These are phyloP conservation scores for Pteropus rufus DNA, from an alignment of 2,797 vertebrate genomes.

Conservation along the genomic window DNA sequence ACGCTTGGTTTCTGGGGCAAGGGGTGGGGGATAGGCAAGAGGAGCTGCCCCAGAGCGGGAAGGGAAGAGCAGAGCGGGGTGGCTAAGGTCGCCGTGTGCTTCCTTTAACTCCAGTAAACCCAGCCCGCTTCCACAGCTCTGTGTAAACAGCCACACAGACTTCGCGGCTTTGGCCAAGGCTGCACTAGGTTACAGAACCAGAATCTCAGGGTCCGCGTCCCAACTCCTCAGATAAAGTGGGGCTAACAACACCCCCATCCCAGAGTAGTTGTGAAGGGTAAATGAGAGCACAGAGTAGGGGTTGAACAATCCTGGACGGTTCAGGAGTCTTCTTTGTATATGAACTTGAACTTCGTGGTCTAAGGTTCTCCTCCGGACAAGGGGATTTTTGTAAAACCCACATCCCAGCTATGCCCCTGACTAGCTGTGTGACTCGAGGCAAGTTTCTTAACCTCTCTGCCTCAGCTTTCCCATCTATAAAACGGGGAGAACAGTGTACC, in stretches of 20 bases:
- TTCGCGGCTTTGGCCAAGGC: background rate
- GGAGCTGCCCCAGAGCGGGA: background rate
- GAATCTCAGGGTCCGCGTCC: background rate
- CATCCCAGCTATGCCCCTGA: background rate
- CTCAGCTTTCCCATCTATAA: background rate
- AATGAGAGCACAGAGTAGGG: background rate
- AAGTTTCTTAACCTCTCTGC: background rate
- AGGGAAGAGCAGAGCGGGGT: background rate
- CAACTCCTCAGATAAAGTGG: background rate
- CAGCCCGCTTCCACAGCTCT: background rate
- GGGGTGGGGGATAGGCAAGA: background rate
- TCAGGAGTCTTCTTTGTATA: background rate
- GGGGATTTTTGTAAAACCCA: no score
- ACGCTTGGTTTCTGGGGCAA: background rate
- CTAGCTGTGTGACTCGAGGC: background rate
- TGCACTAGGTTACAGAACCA: background rate
- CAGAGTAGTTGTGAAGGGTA: background rate
- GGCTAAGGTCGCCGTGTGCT: accelerated
- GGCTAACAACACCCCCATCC: background rate
- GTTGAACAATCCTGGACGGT: background rate
- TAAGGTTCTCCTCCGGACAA: background rate
- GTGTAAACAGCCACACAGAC: background rate
- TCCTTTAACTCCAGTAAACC: accelerated
- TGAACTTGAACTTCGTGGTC: background rate
- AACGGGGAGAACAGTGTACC: background rate